Percentiles rank a stretch among this genome's conserved stretches.
These are phyloP conservation scores for Hedya salicella DNA, from an alignment of 2,888 invertebrate genomes.

Conservation along the genomic window DNA sequence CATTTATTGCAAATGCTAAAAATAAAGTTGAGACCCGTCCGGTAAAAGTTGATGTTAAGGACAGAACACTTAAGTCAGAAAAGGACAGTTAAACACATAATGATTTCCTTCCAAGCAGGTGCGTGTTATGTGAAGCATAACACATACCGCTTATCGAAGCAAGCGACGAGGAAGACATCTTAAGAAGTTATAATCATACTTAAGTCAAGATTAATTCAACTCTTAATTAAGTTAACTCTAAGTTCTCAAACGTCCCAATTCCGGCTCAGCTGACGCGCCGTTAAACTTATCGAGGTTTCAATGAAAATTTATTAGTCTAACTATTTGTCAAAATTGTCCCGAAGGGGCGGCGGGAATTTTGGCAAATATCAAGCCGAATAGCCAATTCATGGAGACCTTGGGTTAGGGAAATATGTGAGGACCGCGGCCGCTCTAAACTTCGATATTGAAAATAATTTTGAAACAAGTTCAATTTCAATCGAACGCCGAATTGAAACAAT, in stretches of 20 bases:
- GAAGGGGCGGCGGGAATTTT: constrained; percentile 70
- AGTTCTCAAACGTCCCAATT: constrained; percentile 77
- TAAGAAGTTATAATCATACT: constrained; percentile 76
- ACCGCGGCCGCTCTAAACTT: constrained; percentile 49
- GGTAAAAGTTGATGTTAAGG: constrained; percentile 40
- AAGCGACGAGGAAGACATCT: constrained; percentile 65
- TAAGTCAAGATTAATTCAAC: constrained; percentile 77
- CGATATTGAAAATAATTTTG: constrained; percentile 48
- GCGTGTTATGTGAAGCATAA: constrained; percentile 21
- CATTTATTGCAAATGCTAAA: constrained; percentile 20
- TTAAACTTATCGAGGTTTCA: constrained; percentile 76
- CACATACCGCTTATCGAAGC: constrained; percentile 47
- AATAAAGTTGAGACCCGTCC: constrained; percentile 24
- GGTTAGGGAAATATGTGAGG: constrained; percentile 51
- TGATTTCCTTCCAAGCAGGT: constrained; percentile 36
- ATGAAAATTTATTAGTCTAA: constrained; percentile 82
- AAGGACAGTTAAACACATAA: constrained; percentile 33
- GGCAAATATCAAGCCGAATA: constrained; percentile 72
- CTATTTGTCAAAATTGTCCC: constrained; percentile 83
- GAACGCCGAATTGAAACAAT: constrained; percentile 20
- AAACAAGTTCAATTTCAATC: constrained; percentile 27
- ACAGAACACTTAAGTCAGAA: constrained; percentile 29
- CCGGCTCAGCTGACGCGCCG: constrained; percentile 68
- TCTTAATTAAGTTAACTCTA: constrained; percentile 79
- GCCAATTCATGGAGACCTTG: constrained; percentile 69